These are phyloP conservation scores for Coryphaenoides rupestris DNA, from an alignment of 2,113 vertebrate genomes.

Conservation along the genomic window DNA sequence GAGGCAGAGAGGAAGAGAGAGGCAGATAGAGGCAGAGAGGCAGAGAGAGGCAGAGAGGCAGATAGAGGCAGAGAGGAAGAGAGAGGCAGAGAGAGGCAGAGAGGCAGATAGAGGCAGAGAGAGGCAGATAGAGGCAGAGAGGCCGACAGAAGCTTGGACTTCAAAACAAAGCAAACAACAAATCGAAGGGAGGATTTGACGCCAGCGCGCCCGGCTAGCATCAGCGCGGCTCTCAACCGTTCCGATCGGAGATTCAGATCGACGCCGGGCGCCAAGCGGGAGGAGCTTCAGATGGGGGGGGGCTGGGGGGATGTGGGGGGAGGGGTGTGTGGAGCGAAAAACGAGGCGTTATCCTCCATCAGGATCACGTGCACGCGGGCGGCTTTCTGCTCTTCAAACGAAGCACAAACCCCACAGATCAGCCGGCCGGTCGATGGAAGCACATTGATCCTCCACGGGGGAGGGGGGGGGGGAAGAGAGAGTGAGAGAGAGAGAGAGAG, in stretches of 20 bases:
- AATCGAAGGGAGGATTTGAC: constrained; percentile 69
- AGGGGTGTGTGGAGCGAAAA: constrained; percentile 54
- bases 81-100: too few relatives aligned
- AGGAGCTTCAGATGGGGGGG: constrained; percentile 54
- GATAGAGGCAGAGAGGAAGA: too few relatives aligned
- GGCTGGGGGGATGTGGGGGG: constrained; percentile 36
- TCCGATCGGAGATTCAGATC: constrained; percentile 70
- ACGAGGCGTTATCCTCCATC: constrained; percentile 63
- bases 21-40: too few relatives aligned
- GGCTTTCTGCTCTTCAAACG: constrained; percentile 74
- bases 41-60: too few relatives aligned
- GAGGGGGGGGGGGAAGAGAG: constrained; percentile 24
- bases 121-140: background rate
- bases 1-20: too few relatives aligned
- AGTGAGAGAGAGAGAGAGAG: constrained; percentile 22
- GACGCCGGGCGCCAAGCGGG: constrained; percentile 38
- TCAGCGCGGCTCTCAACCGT: constrained; percentile 47
- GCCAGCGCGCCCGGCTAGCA: constrained; percentile 53
- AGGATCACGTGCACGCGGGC: constrained; percentile 57
- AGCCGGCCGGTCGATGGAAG: constrained; percentile 66
- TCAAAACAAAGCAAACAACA: constrained; percentile 67
- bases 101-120: background rate
- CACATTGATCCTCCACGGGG: constrained; percentile 51
- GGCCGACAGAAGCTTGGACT: constrained; percentile 31
- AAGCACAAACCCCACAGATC: constrained; percentile 63